Percentiles rank a stretch among this genome's conserved stretches.
These are phyloP conservation scores for Andrena bicolor DNA, from an alignment of 2,888 invertebrate genomes.

Conservation along the genomic window DNA sequence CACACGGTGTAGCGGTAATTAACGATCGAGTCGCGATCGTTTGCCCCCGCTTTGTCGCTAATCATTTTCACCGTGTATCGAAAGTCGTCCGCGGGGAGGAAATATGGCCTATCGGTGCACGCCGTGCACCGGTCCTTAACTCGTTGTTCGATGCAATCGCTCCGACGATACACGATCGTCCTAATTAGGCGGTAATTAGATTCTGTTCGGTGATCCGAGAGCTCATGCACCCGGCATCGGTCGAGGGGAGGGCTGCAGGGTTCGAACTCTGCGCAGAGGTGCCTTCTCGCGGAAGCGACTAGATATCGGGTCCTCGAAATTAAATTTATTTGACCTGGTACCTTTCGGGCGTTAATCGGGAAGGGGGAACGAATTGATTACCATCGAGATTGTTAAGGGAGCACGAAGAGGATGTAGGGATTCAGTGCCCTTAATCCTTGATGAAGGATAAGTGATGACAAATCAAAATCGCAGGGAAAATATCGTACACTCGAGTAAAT, in stretches of 20 bases:
- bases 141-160: constrained; percentile 77
- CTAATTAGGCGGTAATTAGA: constrained; percentile 78
- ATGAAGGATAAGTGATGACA: not conserved
- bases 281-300: constrained; percentile 58
- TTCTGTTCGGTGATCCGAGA: constrained; percentile 69
- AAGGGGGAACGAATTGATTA: not conserved
- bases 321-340: constrained; percentile 31
- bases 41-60: constrained; percentile 63
- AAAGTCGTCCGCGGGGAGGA: constrained; percentile 68
- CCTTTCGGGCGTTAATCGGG: constrained; percentile 6
- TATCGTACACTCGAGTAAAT: not conserved
- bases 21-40: constrained; percentile 51
- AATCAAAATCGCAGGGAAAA: not conserved
- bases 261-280: constrained; percentile 26
- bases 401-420: too few relatives aligned
- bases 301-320: not conserved
- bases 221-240: constrained; percentile 53
- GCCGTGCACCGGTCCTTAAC: constrained; percentile 64
- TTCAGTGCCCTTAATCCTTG: too few relatives aligned
- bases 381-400: too few relatives aligned
- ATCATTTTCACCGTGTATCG: constrained; percentile 73
- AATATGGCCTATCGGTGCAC: constrained; percentile 67
- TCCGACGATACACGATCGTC: constrained; percentile 77
- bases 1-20: constrained; percentile 66
- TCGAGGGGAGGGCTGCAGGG: constrained; percentile 47